Evolutionary conservation across 2,888 invertebrate genomes (phyloP), one percentile per base, ranked within the genome.

Genomic region (Ophion obscuratus): DNA sequence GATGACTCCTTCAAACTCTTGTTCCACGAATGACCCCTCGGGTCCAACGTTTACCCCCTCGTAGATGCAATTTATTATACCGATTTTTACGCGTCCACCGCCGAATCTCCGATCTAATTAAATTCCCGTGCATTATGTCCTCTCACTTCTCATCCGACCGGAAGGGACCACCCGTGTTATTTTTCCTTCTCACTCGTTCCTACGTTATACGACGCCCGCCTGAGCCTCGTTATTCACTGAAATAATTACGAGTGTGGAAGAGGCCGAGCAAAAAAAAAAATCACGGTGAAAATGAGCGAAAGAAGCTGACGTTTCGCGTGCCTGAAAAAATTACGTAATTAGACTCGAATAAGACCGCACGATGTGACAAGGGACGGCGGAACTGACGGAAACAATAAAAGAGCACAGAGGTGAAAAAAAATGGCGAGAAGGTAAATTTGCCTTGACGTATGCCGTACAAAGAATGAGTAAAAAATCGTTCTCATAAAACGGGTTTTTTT

Each of bases 311-410:
- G 61, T 64, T 81, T 75, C 61, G 84, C 71, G 78, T 44, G 66
- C 81, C 3, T 81, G 70, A 75, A 81, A 78, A 84, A 84, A 75
- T 84, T 80, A 84, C 83, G 82, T 85, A 80, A 85, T 85, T 85
- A 83, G 68, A 36, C 80, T 74, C 76, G 73, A 80, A 76, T 68
- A 68, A 40, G 73, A 73, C 82, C 85, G 67, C 79, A 68, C 78
- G 73, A 77, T 85, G 24, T 76, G 79, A 57, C 53, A 79, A 59
- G 27, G 79, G 40, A 73, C 27, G 7, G 53, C 36, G 40, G 66
- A 66, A 80, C 14, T 17, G 53, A 75, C n/a, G 44, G 9, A 47
- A 64, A 24, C 20, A 64, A 84, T 40, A 83, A 79, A 80, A 86
- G 81, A 73, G 79, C 86, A 88, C 84, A 62, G 57, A 70, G 44